Evolutionary conservation across 2,797 vertebrate genomes (phyloP).

Genomic region (Channallabes apus): DNA sequence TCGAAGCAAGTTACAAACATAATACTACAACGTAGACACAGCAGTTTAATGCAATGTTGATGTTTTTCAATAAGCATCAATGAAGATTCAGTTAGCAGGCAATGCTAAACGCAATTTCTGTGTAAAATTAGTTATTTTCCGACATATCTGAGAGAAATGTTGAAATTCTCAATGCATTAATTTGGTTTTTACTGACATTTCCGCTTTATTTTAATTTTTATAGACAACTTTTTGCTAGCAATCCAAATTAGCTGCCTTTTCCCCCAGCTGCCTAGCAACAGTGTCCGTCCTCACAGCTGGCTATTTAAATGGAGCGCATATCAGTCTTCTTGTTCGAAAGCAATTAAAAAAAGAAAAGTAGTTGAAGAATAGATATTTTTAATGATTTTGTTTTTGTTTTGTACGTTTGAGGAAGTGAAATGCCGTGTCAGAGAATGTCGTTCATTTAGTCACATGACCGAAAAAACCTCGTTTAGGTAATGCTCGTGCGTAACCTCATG

Average conservation of each 20-base stretch:
- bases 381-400: too few relatives aligned
- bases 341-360: not conserved
- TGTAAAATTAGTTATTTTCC: not conserved
- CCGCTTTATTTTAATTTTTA: not conserved
- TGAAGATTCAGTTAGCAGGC: not conserved
- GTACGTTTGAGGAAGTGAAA: not conserved
- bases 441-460: not conserved
- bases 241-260: not conserved
- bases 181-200: not conserved
- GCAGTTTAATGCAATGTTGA: not conserved
- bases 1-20: not conserved
- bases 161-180: not conserved
- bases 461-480: not conserved
- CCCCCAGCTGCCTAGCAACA: not conserved
- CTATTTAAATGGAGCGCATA: not conserved
- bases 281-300: not conserved
- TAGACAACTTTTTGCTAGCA: not conserved
- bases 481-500: conserved; percentile 17
- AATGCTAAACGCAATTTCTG: not conserved
- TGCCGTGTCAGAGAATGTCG: too few relatives aligned
- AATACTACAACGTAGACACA: not conserved
- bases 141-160: conserved; percentile 3
- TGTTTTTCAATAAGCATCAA: not conserved
- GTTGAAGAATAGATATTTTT: not conserved
- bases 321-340: not conserved